phyloP scores from a whole-genome alignment of 2,797 vertebrate genomes.

The Melanogrammus aeglefinus region DNA sequence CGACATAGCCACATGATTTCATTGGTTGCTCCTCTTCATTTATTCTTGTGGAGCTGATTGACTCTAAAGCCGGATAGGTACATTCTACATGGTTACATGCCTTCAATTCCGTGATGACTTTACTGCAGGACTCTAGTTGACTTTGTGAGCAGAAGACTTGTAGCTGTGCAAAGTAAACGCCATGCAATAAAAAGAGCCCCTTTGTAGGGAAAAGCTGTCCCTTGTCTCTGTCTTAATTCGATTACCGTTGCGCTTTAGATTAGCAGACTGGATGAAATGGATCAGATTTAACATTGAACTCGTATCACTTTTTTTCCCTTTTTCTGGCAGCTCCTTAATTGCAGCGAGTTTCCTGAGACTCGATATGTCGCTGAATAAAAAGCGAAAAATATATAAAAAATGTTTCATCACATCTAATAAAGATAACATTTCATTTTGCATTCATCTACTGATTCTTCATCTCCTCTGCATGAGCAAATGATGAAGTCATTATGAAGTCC shows the following conservation, averaged over 20 bases:
- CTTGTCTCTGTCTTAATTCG: conserved; percentile 32
- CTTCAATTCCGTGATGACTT: conserved; percentile 11
- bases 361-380: neutral
- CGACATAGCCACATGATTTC: neutral
- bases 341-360: neutral
- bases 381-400: conserved; percentile 15
- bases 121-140: neutral
- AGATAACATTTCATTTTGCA: conserved; percentile 47
- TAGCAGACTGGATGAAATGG: conserved; percentile 7
- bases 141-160: neutral
- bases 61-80: conserved; percentile 24
- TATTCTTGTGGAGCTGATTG: neutral
- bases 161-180: conserved; percentile 50
- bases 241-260: conserved; percentile 12
- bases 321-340: conserved; percentile 3
- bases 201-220: conserved; percentile 49
- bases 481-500: conserved; percentile 54
- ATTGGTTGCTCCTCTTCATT: conserved; percentile 13
- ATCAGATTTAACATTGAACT: neutral
- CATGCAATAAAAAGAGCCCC: conserved; percentile 70
- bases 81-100: conserved; percentile 23
- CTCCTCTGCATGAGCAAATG: conserved; percentile 58
- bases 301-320: neutral
- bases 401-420: conserved; percentile 41
- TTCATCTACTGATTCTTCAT: conserved; percentile 41